Percentiles rank a stretch among this genome's conserved stretches.
Conservation (phyloP, 2,888 invertebrate species). For the Caenorhabditis uteleia region DNA sequence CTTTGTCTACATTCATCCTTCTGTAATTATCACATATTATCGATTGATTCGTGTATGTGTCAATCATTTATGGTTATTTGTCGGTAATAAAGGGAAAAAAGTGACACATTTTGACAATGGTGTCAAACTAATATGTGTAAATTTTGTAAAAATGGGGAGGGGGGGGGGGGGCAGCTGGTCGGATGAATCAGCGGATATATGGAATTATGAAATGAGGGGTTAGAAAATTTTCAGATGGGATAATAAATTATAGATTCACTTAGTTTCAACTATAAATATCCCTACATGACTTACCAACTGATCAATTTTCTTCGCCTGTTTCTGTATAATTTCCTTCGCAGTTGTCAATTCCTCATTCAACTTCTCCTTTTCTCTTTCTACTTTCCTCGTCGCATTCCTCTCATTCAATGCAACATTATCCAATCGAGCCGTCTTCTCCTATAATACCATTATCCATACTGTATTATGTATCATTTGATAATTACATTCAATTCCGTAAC, state of each 20-base stretch:
- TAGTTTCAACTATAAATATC: background rate
- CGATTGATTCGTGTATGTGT: too few species aligned
- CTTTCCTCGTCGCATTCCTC: constrained; percentile 43
- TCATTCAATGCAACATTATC: constrained; percentile 48
- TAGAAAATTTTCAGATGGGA: too few species aligned
- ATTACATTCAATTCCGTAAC: constrained; percentile 60
- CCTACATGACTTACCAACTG: constrained; percentile 42
- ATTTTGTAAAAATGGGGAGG: too few species aligned
- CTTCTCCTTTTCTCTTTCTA: constrained; percentile 45
- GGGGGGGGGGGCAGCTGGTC: too few species aligned
- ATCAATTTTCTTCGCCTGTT: constrained; percentile 52
- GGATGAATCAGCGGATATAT: too few species aligned
- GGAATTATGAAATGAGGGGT: too few species aligned
- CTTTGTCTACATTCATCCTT: constrained; percentile 59
- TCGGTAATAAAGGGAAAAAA: background rate
- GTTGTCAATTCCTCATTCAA: constrained; percentile 42
- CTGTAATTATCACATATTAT: constrained; percentile 31
- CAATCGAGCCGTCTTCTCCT: constrained; percentile 46
- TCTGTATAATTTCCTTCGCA: constrained; percentile 39
- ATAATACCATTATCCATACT: constrained; percentile 1
- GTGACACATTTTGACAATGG: too few species aligned
- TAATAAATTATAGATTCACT: background rate
- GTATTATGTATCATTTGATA: background rate
- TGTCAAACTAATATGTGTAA: too few species aligned
- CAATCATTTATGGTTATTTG: background rate